A percentile compares a stretch with the other conserved stretches of the same genome.
Evolutionary conservation across 2,888 invertebrate species (phyloP).

Genomic region (Ophion costatus): DNA sequence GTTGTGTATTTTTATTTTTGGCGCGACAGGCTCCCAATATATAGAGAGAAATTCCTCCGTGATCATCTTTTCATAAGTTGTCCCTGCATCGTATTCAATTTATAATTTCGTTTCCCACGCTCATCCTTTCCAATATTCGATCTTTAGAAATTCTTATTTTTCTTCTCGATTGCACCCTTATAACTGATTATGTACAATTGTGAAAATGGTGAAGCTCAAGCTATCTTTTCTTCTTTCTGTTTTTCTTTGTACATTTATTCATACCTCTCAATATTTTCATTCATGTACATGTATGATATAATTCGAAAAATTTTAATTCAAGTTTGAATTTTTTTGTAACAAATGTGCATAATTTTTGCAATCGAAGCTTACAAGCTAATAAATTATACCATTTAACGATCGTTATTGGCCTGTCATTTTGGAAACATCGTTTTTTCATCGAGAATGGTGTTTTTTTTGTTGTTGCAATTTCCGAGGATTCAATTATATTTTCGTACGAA

Average conservation of each 20-base stretch:
- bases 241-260: conserved; percentile 2
- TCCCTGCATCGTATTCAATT: neutral
- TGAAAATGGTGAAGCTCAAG: conserved; percentile 18
- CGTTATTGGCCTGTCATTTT: too few species aligned
- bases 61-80: neutral
- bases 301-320: too few species aligned
- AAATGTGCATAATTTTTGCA: too few species aligned
- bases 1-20: neutral
- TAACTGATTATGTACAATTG: conserved; percentile 43
- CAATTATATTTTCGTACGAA: neutral
- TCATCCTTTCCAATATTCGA: neutral
- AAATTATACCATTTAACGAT: too few species aligned
- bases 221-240: conserved; percentile 23
- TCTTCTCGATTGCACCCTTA: conserved; percentile 8
- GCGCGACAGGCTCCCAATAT: neutral
- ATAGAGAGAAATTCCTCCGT: neutral
- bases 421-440: neutral
- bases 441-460: neutral
- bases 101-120: neutral
- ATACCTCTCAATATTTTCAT: neutral
- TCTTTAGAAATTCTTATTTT: neutral
- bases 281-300: neutral
- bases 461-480: neutral
- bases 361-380: too few species aligned
- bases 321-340: too few species aligned